Percentiles rank a stretch among this genome's conserved stretches.
These are phyloP conservation scores for Apis dorsata DNA, from an alignment of 1,140 invertebrate genomes.

Conservation along the genomic window DNA sequence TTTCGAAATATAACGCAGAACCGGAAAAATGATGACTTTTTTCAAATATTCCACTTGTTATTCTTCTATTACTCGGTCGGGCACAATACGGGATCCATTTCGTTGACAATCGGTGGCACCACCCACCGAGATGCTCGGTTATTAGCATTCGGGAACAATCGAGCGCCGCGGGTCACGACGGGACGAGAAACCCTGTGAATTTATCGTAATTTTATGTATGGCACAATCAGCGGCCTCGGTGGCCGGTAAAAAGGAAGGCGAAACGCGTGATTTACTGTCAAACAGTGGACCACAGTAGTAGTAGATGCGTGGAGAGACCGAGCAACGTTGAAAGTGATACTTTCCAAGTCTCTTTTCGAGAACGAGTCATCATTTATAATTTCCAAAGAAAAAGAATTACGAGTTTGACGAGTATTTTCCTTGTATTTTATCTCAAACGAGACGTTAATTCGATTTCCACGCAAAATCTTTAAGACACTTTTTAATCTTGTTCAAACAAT, in stretches of 20 bases:
- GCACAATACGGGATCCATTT: constrained; percentile 8
- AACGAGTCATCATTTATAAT: constrained; percentile 49
- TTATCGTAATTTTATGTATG: constrained; percentile 80
- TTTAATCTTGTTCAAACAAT: neutral
- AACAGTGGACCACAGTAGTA: constrained; percentile 29
- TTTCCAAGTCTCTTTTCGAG: constrained; percentile 23
- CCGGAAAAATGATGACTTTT: too few relatives aligned
- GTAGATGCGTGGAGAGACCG: neutral
- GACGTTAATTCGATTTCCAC: neutral
- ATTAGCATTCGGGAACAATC: constrained; percentile 71
- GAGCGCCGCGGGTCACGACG: constrained; percentile 72
- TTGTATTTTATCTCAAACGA: neutral
- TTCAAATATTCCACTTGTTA: neutral
- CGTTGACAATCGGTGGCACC: constrained; percentile 63
- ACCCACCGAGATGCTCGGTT: constrained; percentile 68
- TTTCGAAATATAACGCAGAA: too few relatives aligned
- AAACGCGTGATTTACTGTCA: constrained; percentile 64
- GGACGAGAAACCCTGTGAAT: constrained; percentile 72
- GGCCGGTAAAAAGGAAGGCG: constrained; percentile 63
- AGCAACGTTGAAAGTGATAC: constrained; percentile 57
- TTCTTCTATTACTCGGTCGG: neutral
- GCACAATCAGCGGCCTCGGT: constrained; percentile 73
- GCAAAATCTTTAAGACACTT: too few relatives aligned
- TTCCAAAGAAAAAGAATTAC: neutral
- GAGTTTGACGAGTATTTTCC: neutral